Evolutionary conservation across 2,797 vertebrate species (phyloP).

Genomic region (Silurus aristotelis): DNA sequence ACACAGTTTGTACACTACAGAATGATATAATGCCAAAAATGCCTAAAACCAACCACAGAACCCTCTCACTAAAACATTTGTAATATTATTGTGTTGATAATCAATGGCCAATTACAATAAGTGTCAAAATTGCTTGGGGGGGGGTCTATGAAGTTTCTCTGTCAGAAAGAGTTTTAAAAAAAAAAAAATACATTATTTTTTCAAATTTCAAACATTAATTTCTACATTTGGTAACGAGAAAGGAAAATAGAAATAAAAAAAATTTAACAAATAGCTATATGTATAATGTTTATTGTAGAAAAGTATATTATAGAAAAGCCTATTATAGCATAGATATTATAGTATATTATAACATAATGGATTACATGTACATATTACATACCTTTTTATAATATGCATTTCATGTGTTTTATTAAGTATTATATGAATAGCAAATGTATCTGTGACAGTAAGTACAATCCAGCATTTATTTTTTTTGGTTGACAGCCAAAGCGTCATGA

Average conservation of each 20-base stretch:
- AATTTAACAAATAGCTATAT: too few species aligned
- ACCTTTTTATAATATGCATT: too few species aligned
- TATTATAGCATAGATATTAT: not conserved
- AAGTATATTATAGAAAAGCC: too few species aligned
- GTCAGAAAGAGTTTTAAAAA: not conserved
- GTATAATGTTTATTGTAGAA: not conserved
- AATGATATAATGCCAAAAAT: not conserved
- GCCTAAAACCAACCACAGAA: not conserved
- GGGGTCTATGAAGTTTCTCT: not conserved
- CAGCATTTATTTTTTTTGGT: not conserved
- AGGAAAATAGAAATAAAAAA: not conserved
- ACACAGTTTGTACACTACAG: constrained; percentile 30
- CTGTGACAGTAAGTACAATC: not conserved
- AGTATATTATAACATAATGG: too few species aligned
- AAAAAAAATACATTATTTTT: not conserved
- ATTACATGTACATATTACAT: too few species aligned
- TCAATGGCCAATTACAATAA: not conserved
- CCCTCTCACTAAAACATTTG: not conserved
- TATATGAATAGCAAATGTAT: not conserved
- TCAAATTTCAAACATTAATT: not conserved
- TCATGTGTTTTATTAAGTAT: too few species aligned
- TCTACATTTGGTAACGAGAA: not conserved
- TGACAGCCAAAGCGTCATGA: not conserved
- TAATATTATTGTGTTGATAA: not conserved
- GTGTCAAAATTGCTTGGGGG: not conserved